Conservation (phyloP, 1,140 invertebrate genomes). For the Drosophila insularis region DNA sequence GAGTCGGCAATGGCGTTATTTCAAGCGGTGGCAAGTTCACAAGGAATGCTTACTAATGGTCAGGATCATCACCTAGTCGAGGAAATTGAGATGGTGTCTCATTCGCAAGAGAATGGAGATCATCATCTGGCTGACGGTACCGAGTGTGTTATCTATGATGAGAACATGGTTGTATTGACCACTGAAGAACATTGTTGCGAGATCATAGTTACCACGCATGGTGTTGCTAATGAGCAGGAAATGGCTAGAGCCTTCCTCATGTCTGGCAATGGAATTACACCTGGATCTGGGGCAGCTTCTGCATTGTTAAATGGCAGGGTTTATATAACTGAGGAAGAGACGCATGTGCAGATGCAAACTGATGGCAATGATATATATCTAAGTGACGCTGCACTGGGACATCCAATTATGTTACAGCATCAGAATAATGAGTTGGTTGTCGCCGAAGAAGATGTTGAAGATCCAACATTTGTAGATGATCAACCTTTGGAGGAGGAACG, state of each 20-base stretch:
- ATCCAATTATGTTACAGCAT: constrained; percentile 30
- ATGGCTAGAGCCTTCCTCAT: constrained; percentile 47
- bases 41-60: constrained; percentile 41
- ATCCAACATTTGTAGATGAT: constrained; percentile 49
- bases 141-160: constrained; percentile 57
- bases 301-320: constrained; percentile 21
- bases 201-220: constrained; percentile 58
- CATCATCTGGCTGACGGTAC: not conserved
- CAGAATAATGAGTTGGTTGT: constrained; percentile 39
- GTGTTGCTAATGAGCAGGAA: constrained; percentile 50
- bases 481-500: constrained; percentile 47
- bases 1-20: constrained; percentile 21
- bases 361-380: constrained; percentile 53
- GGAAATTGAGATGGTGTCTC: not conserved
- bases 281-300: constrained; percentile 24
- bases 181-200: constrained; percentile 63
- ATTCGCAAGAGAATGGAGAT: not conserved
- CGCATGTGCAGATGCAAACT: constrained; percentile 4
- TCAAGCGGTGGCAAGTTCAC: constrained; percentile 19
- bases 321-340: constrained; percentile 37
- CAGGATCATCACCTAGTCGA: constrained; percentile 23
- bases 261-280: constrained; percentile 21
- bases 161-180: constrained; percentile 53
- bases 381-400: constrained; percentile 59
- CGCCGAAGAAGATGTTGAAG: constrained; percentile 46